Conservation (phyloP, 2,113 vertebrate genomes). For the Tupaia tana region DNA sequence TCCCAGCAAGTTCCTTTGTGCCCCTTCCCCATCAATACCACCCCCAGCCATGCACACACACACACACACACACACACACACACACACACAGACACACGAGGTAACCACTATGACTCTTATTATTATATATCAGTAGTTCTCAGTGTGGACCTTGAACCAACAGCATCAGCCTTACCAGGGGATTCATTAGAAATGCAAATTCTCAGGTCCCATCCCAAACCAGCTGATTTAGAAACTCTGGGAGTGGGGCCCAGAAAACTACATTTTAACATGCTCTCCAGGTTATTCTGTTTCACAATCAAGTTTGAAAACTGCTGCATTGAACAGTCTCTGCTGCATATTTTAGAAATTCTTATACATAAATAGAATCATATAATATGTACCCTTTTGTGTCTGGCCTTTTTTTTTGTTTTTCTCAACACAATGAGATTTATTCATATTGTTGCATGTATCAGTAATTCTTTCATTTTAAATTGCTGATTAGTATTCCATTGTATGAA, state of each 20-base stretch:
- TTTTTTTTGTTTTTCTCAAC: constrained; percentile 33
- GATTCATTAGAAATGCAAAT: constrained; percentile 43
- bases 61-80: not conserved
- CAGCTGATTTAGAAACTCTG: constrained; percentile 18
- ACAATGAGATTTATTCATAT: constrained; percentile 44
- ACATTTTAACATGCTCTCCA: constrained; percentile 31
- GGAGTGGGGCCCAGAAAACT: not conserved
- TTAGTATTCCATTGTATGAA: constrained; percentile 25
- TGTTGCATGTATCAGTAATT: not conserved
- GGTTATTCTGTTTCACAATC: not conserved
- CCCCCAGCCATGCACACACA: accelerated
- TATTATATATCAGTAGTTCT: not conserved
- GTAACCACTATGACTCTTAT: not conserved
- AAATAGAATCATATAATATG: not conserved
- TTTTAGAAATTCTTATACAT: constrained; percentile 21
- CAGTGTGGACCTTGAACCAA: not conserved
- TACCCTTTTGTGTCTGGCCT: not conserved
- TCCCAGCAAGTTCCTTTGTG: not conserved
- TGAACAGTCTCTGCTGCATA: not conserved
- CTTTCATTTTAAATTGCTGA: constrained; percentile 45
- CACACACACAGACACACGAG: not conserved
- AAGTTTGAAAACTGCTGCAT: not conserved
- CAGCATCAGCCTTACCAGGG: not conserved
- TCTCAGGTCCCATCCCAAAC: not conserved
- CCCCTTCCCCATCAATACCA: not conserved